Conservation (phyloP, 2,888 invertebrate species). For the Macropis europaea region DNA sequence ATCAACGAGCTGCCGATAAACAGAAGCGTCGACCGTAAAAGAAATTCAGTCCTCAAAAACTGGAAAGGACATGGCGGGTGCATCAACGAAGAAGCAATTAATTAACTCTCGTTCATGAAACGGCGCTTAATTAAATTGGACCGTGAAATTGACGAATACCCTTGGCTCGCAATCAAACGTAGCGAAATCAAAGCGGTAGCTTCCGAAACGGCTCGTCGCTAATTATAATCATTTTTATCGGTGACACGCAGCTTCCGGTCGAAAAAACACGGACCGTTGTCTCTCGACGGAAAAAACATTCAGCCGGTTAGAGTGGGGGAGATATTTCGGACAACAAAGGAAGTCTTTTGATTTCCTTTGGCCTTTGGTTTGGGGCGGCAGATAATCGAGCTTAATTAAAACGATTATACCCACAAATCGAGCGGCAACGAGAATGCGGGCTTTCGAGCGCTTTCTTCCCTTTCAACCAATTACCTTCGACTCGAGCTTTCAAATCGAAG, state of each 20-base stretch:
- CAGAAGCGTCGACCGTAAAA: too few relatives aligned
- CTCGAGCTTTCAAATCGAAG: constrained; percentile 53
- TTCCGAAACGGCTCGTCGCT: not conserved
- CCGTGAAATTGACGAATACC: too few relatives aligned
- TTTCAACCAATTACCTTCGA: constrained; percentile 61
- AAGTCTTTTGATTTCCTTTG: constrained; percentile 42
- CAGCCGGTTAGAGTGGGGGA: not conserved
- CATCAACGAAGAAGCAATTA: not conserved
- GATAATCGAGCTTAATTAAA: constrained; percentile 63
- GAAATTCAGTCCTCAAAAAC: too few relatives aligned
- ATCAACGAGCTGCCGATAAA: too few relatives aligned
- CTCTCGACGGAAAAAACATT: not conserved
- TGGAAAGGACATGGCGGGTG: not conserved
- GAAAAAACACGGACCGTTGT: not conserved
- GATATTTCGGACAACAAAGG: constrained; percentile 43
- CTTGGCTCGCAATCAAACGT: not conserved
- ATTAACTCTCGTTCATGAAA: not conserved
- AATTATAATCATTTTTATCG: constrained; percentile 36
- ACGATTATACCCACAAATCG: constrained; percentile 63
- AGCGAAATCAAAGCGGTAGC: not conserved
- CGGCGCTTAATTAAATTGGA: too few relatives aligned
- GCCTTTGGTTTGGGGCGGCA: constrained; percentile 5
- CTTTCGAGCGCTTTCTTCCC: constrained; percentile 61
- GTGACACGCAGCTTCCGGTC: constrained; percentile 23
- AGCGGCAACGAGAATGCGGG: constrained; percentile 52